Conservation (phyloP, 2,113 vertebrate genomes). For the Apodemus speciosus region DNA sequence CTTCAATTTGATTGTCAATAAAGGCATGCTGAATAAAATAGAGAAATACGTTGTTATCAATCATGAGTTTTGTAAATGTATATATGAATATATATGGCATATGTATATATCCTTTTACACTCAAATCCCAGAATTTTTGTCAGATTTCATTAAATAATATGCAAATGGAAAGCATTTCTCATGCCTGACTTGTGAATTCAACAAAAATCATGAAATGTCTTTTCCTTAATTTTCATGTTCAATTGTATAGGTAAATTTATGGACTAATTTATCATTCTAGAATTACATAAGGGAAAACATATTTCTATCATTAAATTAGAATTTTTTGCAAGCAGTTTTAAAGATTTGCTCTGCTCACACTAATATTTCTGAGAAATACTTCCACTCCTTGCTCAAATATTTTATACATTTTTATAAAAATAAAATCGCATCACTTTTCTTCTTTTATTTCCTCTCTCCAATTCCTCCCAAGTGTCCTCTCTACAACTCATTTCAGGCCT, state of each 20-base stretch:
- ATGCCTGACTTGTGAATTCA: slow-evolving; percentile 40
- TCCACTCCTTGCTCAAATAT: neutral
- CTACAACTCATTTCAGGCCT: neutral
- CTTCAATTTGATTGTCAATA: slow-evolving; percentile 34
- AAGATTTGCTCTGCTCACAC: neutral
- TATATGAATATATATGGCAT: neutral
- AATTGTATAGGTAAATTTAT: slow-evolving; percentile 1
- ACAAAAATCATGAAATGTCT: slow-evolving; percentile 43
- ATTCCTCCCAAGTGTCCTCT: neutral
- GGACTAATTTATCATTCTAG: slow-evolving; percentile 31
- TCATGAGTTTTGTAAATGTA: neutral
- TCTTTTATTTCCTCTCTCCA: neutral
- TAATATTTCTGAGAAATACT: neutral
- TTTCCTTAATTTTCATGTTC: slow-evolving; percentile 19
- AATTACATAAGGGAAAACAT: neutral
- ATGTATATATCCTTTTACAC: neutral
- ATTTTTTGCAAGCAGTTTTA: neutral
- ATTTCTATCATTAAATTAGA: slow-evolving; percentile 38
- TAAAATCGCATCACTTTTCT: neutral
- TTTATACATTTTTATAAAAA: neutral
- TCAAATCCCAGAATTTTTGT: slow-evolving; percentile 13
- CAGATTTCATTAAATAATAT: slow-evolving; percentile 54
- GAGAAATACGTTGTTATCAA: slow-evolving; percentile 12
- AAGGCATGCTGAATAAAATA: neutral
- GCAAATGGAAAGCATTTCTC: slow-evolving; percentile 37